Conservation (phyloP, 2,888 invertebrate genomes). For the Brenthis daphne region DNA sequence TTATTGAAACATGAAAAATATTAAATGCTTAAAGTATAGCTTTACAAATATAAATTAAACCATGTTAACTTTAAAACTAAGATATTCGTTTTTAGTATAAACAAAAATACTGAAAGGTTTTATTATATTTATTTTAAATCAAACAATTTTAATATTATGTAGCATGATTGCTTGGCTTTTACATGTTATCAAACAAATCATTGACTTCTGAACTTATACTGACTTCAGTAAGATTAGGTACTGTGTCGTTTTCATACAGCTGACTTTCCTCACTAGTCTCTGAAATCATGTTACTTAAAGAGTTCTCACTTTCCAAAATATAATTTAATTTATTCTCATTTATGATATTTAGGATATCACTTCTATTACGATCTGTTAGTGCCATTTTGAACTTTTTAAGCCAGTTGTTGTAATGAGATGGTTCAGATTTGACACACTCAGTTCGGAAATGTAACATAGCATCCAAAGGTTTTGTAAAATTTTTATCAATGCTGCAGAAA, state of each 20-base stretch:
- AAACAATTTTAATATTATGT: too few relatives aligned
- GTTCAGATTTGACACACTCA: slow-evolving; percentile 63
- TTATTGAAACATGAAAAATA: slow-evolving; percentile 4
- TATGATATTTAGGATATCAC: slow-evolving; percentile 54
- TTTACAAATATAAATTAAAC: too few relatives aligned
- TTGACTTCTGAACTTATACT: slow-evolving; percentile 64
- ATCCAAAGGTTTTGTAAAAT: slow-evolving; percentile 61
- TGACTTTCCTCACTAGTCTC: slow-evolving; percentile 66
- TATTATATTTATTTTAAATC: too few relatives aligned
- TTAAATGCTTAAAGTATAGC: background rate
- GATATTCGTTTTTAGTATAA: too few relatives aligned
- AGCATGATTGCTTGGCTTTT: slow-evolving; percentile 31
- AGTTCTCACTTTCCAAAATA: slow-evolving; percentile 67
- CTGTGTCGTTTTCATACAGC: slow-evolving; percentile 71
- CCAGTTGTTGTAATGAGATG: slow-evolving; percentile 69
- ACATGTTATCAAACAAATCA: slow-evolving; percentile 74
- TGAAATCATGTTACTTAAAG: slow-evolving; percentile 55
- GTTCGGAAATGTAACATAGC: slow-evolving; percentile 62
- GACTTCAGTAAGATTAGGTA: slow-evolving; percentile 62
- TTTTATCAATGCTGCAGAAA: slow-evolving; percentile 64
- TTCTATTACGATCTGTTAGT: slow-evolving; percentile 56
- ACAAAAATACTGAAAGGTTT: too few relatives aligned
- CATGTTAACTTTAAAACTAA: too few relatives aligned
- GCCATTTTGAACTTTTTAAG: slow-evolving; percentile 60
- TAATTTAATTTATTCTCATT: slow-evolving; percentile 58